Base-by-base conservation (phyloP, 2,113 vertebrate genomes). In the Erinaceus europaeus region DNA sequence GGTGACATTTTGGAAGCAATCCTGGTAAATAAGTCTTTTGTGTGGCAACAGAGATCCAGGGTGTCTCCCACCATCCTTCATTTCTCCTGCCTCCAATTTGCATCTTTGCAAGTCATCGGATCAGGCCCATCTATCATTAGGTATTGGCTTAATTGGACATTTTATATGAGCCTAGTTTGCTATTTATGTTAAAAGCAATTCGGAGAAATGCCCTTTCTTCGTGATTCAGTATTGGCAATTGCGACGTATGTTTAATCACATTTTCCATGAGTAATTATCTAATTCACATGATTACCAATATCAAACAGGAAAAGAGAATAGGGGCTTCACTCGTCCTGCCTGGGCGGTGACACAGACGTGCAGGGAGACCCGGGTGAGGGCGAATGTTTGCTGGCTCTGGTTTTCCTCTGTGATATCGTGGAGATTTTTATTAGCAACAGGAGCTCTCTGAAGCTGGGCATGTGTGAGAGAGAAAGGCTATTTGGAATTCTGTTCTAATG, bases 241-340 rank as follows among this genome's bases (percentile, higher is more conserved):
- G 95, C 90, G 77, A 90, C 88, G 93, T 92, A 94, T 95, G 94
- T 92, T 94, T 94, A 93, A 77, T 95, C 93, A 94, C 90, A 94
- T 97, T 97, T 96, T 95, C 95, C 95, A 90, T 94, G 77, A 94
- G 94, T 69, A 96, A 94, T 95, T 95, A 65, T 97, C 92, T 94
- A 96, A 96, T 96, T 95, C 94, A 86, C 94, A 94, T 90, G 91
- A 93, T 96, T 96, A 96, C 93, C 96, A 93, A 94, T 97, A 96
- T 95, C 94, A 97, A 96, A 78, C 85, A 86, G 92, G 89, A 42
- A 94, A 94, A 91, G 65, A 91, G 89, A 96, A 93, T 89, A 62
- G 92, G 93, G 79, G 85, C 96, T 96, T 95, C 92, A 94, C 91
- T 80, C 90, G 90, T 84, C 40, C 84, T 94, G 88, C 94, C 90